These are phyloP conservation scores for Macrosoma leucophasiata DNA, from an alignment of 2,888 invertebrate genomes.

Conservation along the genomic window DNA sequence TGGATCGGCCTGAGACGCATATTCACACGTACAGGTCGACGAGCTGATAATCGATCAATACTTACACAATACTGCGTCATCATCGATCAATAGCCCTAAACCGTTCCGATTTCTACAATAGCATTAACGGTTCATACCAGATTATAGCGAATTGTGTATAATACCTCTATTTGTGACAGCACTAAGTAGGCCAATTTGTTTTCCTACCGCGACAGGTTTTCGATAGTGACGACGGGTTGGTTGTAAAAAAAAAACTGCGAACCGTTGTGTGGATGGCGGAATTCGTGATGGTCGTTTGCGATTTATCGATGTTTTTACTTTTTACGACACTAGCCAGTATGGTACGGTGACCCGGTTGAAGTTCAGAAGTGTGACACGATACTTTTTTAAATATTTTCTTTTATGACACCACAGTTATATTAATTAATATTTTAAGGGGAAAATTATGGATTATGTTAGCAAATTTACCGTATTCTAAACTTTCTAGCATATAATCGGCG, in stretches of 20 bases:
- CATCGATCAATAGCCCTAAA: constrained; percentile 28
- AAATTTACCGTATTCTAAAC: too few relatives aligned
- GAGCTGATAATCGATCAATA: too few relatives aligned
- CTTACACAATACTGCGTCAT: too few relatives aligned
- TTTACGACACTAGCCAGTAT: constrained; percentile 34
- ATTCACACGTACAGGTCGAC: too few relatives aligned
- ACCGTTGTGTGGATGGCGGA: constrained; percentile 45
- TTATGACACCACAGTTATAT: too few relatives aligned
- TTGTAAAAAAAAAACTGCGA: constrained; percentile 24
- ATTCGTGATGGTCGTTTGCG: constrained; percentile 37
- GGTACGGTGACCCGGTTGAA: constrained; percentile 20
- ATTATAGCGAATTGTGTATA: constrained; percentile 51
- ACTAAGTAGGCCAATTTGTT: constrained; percentile 60
- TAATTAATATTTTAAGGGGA: too few relatives aligned
- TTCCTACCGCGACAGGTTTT: constrained; percentile 59
- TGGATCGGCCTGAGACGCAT: too few relatives aligned
- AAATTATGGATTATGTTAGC: too few relatives aligned
- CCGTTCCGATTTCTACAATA: constrained; percentile 42
- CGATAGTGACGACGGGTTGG: constrained; percentile 34
- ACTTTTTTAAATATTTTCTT: too few relatives aligned
- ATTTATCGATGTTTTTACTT: constrained; percentile 42
- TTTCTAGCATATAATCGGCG: too few relatives aligned
- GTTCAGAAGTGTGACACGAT: too few relatives aligned
- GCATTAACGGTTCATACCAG: constrained; percentile 52
- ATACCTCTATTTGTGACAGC: constrained; percentile 56